Conservation (phyloP, 2,797 vertebrate genomes). For the Myiotriccus ornatus region DNA sequence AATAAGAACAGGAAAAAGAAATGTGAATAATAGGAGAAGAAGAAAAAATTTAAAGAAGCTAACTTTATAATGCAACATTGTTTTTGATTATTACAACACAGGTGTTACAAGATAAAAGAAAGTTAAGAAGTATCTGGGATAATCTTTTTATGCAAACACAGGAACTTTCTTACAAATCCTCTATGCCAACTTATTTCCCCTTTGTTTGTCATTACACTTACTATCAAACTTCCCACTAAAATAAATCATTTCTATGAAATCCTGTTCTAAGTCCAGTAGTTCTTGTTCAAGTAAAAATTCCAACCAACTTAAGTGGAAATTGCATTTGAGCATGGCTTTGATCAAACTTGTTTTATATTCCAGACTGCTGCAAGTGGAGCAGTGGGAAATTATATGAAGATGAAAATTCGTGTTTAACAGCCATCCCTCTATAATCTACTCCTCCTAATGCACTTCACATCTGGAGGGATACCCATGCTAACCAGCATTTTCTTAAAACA, state of each 20-base stretch:
- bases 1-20: conserved; percentile 61
- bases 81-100: conserved; percentile 27
- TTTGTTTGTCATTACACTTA: not conserved
- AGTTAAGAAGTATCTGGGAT: not conserved
- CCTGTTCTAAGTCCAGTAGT: not conserved
- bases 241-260: conserved; percentile 3
- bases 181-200: not conserved
- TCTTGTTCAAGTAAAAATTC: not conserved
- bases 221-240: not conserved
- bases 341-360: not conserved
- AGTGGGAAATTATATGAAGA: not conserved
- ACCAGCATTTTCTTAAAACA: not conserved
- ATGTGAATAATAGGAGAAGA: conserved; percentile 38
- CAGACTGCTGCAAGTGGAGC: not conserved
- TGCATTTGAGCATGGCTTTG: not conserved
- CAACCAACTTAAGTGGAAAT: not conserved
- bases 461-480: not conserved
- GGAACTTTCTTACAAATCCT: not conserved
- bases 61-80: conserved; percentile 35
- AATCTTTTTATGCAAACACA: not conserved
- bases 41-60: conserved; percentile 12
- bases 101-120: conserved; percentile 1
- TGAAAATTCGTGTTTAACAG: not conserved
- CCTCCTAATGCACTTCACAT: not conserved
- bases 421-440: not conserved